phyloP scores from a whole-genome alignment of 2,888 invertebrate species.

The Athalia rosae region DNA sequence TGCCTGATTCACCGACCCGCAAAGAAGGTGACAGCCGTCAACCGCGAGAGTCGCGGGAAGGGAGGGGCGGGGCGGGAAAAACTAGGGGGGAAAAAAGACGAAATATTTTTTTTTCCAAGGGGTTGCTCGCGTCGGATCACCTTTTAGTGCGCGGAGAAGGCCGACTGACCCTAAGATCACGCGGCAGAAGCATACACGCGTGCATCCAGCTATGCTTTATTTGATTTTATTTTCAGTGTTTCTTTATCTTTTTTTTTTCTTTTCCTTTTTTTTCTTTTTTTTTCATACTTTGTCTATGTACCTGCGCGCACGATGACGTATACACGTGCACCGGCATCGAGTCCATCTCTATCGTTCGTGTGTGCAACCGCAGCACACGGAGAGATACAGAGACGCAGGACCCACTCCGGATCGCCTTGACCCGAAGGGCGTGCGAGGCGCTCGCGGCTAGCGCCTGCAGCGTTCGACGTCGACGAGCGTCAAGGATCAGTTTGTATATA shows the following conservation, averaged over 20 bases:
- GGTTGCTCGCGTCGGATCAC: background rate
- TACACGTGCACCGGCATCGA: too few species aligned
- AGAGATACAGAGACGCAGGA: constrained; percentile 46
- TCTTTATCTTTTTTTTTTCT: too few species aligned
- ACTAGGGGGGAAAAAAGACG: background rate
- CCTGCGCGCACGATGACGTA: too few species aligned
- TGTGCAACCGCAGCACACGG: background rate
- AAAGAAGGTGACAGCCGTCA: constrained; percentile 71
- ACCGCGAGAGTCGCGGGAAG: constrained; percentile 52
- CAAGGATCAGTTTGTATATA: constrained; percentile 2
- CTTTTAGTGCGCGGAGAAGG: constrained; percentile 36
- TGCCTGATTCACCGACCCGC: constrained; percentile 70
- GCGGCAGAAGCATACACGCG: background rate
- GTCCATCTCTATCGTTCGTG: too few species aligned
- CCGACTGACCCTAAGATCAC: background rate
- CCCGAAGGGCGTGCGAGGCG: constrained; percentile 63
- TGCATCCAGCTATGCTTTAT: background rate
- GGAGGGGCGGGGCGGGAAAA: background rate
- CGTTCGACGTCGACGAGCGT: constrained; percentile 23
- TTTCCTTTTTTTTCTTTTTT: too few species aligned
- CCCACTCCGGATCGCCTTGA: constrained; percentile 63
- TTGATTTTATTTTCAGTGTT: too few species aligned
- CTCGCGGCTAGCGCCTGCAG: constrained; percentile 42
- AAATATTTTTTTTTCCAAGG: too few species aligned
- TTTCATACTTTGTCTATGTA: too few species aligned